Evolutionary conservation across 2,888 invertebrate genomes (phyloP).

Genomic region (Acronicta alni): DNA sequence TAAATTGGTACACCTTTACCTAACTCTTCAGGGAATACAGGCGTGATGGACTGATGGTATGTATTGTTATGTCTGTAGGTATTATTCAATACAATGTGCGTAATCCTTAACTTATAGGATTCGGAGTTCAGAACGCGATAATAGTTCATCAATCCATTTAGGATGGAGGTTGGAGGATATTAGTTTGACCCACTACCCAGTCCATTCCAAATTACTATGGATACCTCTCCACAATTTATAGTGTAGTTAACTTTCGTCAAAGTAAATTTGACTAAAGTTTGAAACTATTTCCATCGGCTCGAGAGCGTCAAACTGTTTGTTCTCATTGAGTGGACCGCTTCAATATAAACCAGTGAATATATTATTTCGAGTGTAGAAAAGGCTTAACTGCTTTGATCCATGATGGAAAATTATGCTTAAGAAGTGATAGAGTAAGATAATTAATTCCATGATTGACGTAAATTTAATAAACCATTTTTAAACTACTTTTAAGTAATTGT

Average conservation of each 20-base stretch:
- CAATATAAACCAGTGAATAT: conserved; percentile 31
- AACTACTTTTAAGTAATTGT: too few species aligned
- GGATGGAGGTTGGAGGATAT: conserved; percentile 16
- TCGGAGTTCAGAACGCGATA: conserved; percentile 24
- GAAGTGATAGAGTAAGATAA: not conserved
- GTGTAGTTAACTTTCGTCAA: conserved; percentile 39
- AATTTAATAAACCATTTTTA: too few species aligned
- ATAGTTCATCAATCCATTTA: conserved; percentile 33
- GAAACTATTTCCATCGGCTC: conserved; percentile 48
- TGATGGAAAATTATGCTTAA: conserved; percentile 23
- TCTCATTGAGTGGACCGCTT: conserved; percentile 20
- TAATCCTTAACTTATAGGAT: conserved; percentile 17
- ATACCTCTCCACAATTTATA: conserved; percentile 44
- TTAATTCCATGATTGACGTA: too few species aligned
- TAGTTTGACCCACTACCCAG: conserved; percentile 41
- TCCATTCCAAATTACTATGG: conserved; percentile 41
- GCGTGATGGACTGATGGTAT: too few species aligned
- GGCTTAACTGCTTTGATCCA: conserved; percentile 1
- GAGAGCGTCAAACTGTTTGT: conserved; percentile 40
- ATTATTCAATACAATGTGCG: not conserved
- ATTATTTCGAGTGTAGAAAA: conserved; percentile 24
- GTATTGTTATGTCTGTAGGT: too few species aligned
- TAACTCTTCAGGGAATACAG: too few species aligned
- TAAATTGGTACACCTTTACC: too few species aligned
- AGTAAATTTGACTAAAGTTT: conserved; percentile 54